Base-by-base conservation (phyloP, 2,888 invertebrate species). In the Dryadula phaetusa region DNA sequence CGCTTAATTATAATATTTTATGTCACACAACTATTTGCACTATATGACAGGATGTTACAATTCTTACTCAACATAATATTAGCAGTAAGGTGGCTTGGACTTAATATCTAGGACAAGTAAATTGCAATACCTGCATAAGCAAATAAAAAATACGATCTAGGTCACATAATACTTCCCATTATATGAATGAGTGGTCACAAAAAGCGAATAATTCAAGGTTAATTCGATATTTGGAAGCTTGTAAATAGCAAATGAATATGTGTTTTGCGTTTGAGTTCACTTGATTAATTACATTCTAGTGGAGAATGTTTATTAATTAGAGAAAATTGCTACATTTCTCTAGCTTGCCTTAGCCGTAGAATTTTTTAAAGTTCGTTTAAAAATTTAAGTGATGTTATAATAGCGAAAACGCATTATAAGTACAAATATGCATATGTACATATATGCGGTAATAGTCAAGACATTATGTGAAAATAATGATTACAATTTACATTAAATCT, bases 1-100 rank as follows among this genome's bases (percentile, higher is more conserved):
- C 53, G 52, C 44, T 34, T 66, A 67, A 69, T 69, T 70, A 69
- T 44, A 62, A 69, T 66, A 62, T 66, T 64, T 53, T 64, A 66
- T 69, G 60, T 58, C 64, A 63, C 60, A 63, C 37, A 56, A 34
- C 44, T 60, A 62, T 64, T 49, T 67, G 66, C 69, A 52, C 47
- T 68, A 65, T 54, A 70, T 52, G 60, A 75, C 72, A 71, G 71
- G 73, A 75, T 74, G 72, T 72, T 62, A 65, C 54, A 70, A 70
- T 66, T 72, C 70, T 74, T 75, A 70, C 72, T 46, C 64, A 72
- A 75, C 62, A 56, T 63, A 20, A 37, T 58, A 52, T 62, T 54
- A 64, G 46, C 34, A n/a, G 42, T 68, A 42, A 60, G 61, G 49
- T 25, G 42, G 37, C 53, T 66, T 66, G 46, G 61, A 67, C 58